Evolutionary conservation across 2,797 vertebrate genomes (phyloP), one percentile per base, ranked within the genome.

Genomic region (Notolepis coatsorum): DNA sequence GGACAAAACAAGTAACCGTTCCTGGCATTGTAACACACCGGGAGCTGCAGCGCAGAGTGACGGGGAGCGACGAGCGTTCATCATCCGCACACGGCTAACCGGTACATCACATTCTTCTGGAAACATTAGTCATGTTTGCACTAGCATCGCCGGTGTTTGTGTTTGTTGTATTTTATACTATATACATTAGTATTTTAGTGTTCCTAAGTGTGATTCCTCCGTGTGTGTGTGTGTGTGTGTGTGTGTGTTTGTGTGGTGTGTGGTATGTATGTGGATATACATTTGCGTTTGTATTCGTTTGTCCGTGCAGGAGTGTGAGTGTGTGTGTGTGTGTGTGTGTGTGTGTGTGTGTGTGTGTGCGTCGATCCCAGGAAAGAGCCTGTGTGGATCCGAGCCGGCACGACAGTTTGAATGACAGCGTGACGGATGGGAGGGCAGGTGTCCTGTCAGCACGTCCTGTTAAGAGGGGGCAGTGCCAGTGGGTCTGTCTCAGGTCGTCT

Each of bases 401-500:
- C 12, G 10, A 2, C 3, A 5, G 38, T 49, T 78, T 81, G 77
- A 84, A 80, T 82, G 86, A 86, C 85, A 82, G 24, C 54, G 48
- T 82, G 86, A 90, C 90, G 83, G 80, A 89, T 84, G 69, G 79
- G 68, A 82, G 82, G 80, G 72, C 79, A 85, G 84, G 75, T 78
- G 86, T 86, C 75, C 80, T 84, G 85, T 90, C 88, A 89, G 88
- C 86, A 87, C 24, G 56, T 82, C 81, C 74, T 75, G 81, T 81
- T 68, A 6, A n/a, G 15, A 57, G 68, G 13, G 49, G 52, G 49
- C 9, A 8, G 13, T 65, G 70, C 75, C 52, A 38, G 70, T 21
- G 74, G 73, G n/a, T n/a, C 79, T 84, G 85, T 89, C 86, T 84
- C 73, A 75, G 82, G 81, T 89, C 85, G 89, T 88, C 86, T 89